Evolutionary conservation across 2,888 invertebrate species (phyloP), one percentile per base, ranked within the genome.

Genomic region (Phortica okadai): DNA sequence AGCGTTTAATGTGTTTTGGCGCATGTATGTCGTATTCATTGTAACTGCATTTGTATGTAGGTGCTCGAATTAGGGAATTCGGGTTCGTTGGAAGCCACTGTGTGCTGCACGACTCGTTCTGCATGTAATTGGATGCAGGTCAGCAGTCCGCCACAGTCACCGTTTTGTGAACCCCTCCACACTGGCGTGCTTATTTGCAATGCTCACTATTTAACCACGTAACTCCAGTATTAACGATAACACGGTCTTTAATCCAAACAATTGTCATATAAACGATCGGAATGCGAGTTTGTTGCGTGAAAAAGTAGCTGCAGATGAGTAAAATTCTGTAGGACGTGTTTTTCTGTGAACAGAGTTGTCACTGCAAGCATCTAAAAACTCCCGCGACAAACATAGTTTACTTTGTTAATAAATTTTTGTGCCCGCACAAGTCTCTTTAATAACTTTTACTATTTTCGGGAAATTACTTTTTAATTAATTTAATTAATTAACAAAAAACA

Each of bases 1-100:
- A 41, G 88, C 80, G 75, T 80, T 87, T 25, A 67, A 76, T 80
- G 76, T 75, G 74, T 82, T 86, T 66, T 83, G 80, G 72, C 88
- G 87, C 84, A 88, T 81, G 77, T 85, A 85, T 8, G 88, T 69
- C 11, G 69, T 85, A 78, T 85, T 87, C 85, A 88, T 85, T 69
- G 85, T 86, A 88, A 83, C 87, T 45, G 44, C 44, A 11, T 45
- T 69, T 69, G 69, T 41, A 45, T 45, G 69, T 8, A 21, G n/a
- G n/a, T 50, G 42, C 2, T 2, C 45, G 10, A 62, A 25, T 7
- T 16, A 11, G 25, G 10, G 21, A 11, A 62, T 25, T 10, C 56
- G 16, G 16, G 16, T 62, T 16, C 10, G 25, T 41, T 79, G 73
- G 7, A 74, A 50, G 25, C 45, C 74, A 41, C 50, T 73, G 14